These are phyloP conservation scores for Apodemia duryi DNA, from an alignment of 2,888 invertebrate species.

Conservation along the genomic window DNA sequence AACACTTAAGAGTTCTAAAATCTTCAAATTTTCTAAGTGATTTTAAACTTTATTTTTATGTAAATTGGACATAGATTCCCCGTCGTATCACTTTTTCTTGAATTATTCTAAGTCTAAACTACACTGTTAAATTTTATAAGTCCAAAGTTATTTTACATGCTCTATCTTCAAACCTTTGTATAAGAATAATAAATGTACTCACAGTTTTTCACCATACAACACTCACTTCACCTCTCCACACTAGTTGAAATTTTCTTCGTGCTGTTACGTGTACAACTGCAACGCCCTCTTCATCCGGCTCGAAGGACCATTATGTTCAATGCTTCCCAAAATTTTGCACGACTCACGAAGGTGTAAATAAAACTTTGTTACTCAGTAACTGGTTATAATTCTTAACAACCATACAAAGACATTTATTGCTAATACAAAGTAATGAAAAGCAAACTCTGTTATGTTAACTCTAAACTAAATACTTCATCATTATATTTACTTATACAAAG, in stretches of 20 bases:
- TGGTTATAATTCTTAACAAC: too few relatives aligned
- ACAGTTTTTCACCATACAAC: constrained; percentile 9
- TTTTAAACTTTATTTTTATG: background rate
- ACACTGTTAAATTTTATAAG: background rate
- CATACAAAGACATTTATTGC: too few relatives aligned
- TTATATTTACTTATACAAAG: too few relatives aligned
- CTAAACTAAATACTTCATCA: too few relatives aligned
- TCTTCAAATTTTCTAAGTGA: constrained; percentile 1
- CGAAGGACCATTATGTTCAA: background rate
- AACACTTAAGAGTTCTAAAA: background rate
- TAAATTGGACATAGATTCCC: constrained; percentile 12
- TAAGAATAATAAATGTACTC: background rate
- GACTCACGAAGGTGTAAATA: too few relatives aligned
- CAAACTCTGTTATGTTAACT: too few relatives aligned
- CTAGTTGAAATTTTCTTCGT: background rate
- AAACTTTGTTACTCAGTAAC: too few relatives aligned
- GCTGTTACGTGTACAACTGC: background rate
- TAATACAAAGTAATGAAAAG: too few relatives aligned
- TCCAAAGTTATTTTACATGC: constrained; percentile 9
- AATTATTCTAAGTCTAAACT: constrained; percentile 2
- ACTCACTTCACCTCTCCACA: background rate
- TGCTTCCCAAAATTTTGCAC: background rate
- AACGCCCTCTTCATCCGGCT: background rate
- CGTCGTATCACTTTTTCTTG: constrained; percentile 8
- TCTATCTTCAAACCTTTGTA: background rate